Percentiles rank a stretch among this genome's conserved stretches.
These are phyloP conservation scores for Ectemnius cavifrons DNA, from an alignment of 2,888 invertebrate species.

Conservation along the genomic window DNA sequence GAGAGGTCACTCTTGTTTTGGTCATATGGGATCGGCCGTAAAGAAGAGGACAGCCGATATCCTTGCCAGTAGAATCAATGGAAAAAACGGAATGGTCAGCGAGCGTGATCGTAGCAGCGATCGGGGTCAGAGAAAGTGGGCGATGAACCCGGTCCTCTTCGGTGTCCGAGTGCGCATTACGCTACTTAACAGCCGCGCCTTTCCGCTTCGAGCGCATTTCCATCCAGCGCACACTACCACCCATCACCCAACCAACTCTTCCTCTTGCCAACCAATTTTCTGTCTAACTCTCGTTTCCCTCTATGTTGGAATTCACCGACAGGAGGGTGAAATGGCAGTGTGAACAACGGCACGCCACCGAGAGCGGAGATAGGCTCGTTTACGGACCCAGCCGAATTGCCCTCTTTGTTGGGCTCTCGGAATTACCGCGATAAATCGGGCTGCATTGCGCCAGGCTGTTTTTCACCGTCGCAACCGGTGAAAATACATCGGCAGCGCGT, in stretches of 20 bases:
- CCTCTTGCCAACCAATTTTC: neutral
- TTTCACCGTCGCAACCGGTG: conserved; percentile 3
- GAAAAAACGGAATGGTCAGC: neutral
- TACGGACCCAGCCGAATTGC: too few relatives aligned
- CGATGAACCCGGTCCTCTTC: conserved; percentile 67
- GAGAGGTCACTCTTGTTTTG: too few relatives aligned
- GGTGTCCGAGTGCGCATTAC: conserved; percentile 54
- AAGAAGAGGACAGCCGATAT: too few relatives aligned
- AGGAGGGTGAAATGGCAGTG: too few relatives aligned
- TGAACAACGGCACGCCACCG: too few relatives aligned
- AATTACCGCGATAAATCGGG: too few relatives aligned
- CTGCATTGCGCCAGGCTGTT: neutral
- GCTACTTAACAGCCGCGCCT: conserved; percentile 60
- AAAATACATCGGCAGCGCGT: conserved; percentile 12
- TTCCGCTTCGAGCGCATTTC: conserved; percentile 48
- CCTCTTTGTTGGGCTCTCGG: too few relatives aligned
- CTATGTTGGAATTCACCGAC: too few relatives aligned
- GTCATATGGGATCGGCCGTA: too few relatives aligned
- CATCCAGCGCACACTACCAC: conserved; percentile 37
- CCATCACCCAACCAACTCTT: neutral
- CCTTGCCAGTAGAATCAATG: neutral
- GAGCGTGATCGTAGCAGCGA: conserved; percentile 25
- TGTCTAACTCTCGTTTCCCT: too few relatives aligned
- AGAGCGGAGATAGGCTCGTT: too few relatives aligned
- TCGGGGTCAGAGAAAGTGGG: conserved; percentile 71